phyloP scores from a whole-genome alignment of 2,888 invertebrate genomes.

The Eupithecia pulchellata region DNA sequence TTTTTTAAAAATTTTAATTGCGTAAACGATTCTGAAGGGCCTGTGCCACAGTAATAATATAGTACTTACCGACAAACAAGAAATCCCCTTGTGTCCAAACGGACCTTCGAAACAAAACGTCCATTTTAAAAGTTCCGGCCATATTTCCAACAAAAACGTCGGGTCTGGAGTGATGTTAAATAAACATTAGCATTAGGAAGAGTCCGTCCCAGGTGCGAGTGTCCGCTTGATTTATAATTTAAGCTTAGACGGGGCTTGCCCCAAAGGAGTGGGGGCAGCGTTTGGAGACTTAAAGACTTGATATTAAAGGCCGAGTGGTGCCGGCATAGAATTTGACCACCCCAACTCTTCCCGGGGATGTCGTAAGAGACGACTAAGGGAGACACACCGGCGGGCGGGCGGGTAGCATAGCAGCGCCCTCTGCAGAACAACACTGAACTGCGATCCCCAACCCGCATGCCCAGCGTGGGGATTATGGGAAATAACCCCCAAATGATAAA shows the following conservation, averaged over 20 bases:
- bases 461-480: too few species aligned
- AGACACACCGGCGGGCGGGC: too few species aligned
- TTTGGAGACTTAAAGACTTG: not conserved
- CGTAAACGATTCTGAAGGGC: not conserved
- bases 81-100: not conserved
- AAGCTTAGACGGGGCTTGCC: constrained; percentile 53
- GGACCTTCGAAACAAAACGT: not conserved
- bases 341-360: too few species aligned
- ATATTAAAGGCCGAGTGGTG: too few species aligned
- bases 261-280: constrained; percentile 38
- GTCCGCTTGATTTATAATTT: constrained; percentile 75
- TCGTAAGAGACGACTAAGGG: too few species aligned
- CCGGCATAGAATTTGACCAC: too few species aligned
- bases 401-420: too few species aligned
- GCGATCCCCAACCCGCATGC: too few species aligned
- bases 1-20: not conserved
- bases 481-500: too few species aligned
- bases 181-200: constrained; percentile 61
- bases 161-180: constrained; percentile 49
- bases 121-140: constrained; percentile 23
- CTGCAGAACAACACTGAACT: too few species aligned
- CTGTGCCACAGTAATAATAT: not conserved
- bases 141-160: constrained; percentile 37
- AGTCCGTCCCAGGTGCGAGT: constrained; percentile 70
- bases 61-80: not conserved